A percentile compares a stretch with the other conserved stretches of the same genome.
Evolutionary conservation across 1,140 invertebrate species (phyloP).

Genomic region (honey bee (Apis mellifera)): DNA sequence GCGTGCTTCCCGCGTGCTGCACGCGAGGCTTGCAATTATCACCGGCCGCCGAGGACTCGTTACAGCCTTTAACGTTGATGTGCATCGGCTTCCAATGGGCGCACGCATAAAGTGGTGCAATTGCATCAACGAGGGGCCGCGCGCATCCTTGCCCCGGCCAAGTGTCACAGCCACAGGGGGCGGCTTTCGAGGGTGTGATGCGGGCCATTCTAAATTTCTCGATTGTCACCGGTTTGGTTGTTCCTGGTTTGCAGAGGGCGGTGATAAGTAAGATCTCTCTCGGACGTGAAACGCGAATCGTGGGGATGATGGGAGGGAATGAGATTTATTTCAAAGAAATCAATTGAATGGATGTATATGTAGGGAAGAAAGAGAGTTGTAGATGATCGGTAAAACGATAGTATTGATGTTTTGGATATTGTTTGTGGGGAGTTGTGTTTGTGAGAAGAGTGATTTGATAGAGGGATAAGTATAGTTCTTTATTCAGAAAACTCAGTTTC

Average conservation of each 20-base stretch:
- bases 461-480: too few species aligned
- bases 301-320: not conserved
- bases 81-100: constrained; percentile 61
- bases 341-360: too few species aligned
- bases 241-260: too few species aligned
- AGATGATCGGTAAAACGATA: too few species aligned
- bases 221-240: not conserved
- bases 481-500: too few species aligned
- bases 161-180: constrained; percentile 51
- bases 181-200: constrained; percentile 13
- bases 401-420: too few species aligned
- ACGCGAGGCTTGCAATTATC: constrained; percentile 65
- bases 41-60: constrained; percentile 62
- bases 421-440: too few species aligned
- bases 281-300: not conserved
- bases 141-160: constrained; percentile 42
- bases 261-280: not conserved
- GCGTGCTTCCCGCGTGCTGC: constrained; percentile 62
- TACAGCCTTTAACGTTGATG: constrained; percentile 65
- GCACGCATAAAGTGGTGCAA: constrained; percentile 54
- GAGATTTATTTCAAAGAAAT: too few species aligned
- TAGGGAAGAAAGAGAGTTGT: too few species aligned
- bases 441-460: too few species aligned
- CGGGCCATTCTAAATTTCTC: constrained; percentile 33
- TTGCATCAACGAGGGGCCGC: constrained; percentile 55